These are phyloP conservation scores for Pantala flavescens DNA, from an alignment of 1,140 invertebrate genomes.

Conservation along the genomic window DNA sequence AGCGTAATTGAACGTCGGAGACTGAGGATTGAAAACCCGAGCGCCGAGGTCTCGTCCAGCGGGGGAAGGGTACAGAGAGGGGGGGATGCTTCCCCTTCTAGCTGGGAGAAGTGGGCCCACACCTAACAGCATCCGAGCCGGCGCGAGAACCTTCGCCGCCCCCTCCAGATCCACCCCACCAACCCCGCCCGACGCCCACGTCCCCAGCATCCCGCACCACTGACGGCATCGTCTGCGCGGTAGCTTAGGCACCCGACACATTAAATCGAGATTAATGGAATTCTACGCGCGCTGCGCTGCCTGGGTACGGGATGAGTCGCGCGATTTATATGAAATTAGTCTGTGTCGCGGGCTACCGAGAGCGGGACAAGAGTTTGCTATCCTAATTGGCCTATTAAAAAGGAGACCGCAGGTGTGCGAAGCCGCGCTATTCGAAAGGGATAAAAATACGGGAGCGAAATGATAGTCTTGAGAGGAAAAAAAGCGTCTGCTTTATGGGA, in stretches of 20 bases:
- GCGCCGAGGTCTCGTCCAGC: background rate
- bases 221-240: background rate
- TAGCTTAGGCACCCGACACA: background rate
- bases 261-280: background rate
- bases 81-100: background rate
- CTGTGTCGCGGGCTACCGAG: background rate
- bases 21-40: background rate
- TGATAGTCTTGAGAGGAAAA: too few relatives aligned
- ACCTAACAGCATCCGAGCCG: too few relatives aligned
- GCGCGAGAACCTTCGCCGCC: too few relatives aligned
- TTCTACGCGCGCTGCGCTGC: background rate
- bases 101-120: background rate
- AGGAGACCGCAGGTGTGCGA: too few relatives aligned
- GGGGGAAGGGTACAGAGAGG: background rate
- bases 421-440: too few relatives aligned
- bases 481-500: too few relatives aligned
- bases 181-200: background rate
- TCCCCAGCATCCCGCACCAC: background rate
- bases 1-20: background rate
- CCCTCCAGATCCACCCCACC: too few relatives aligned
- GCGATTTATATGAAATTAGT: slow-evolving; percentile 2
- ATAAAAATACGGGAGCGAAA: too few relatives aligned
- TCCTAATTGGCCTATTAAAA: slow-evolving; percentile 3
- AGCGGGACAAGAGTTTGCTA: background rate
- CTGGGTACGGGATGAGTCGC: background rate